Evolutionary conservation across 2,888 invertebrate genomes (phyloP).

Genomic region (Eucera pruinosa): DNA sequence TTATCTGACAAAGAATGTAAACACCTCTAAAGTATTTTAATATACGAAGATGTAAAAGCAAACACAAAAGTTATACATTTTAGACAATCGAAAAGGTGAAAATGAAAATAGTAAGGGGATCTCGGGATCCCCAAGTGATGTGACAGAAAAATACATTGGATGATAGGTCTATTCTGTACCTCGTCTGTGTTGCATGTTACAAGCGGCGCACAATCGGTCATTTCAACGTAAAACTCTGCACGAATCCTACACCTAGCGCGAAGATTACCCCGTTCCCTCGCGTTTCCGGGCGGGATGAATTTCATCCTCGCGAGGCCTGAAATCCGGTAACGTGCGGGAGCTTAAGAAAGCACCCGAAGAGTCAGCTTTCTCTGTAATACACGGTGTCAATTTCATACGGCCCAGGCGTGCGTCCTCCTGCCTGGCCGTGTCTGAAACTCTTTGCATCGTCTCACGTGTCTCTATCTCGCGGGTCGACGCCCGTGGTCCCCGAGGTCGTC

Average conservation of each 20-base stretch:
- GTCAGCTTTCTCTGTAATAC: conserved; percentile 68
- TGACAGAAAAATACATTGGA: no score
- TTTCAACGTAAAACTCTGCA: conserved; percentile 8
- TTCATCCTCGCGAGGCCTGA: conserved; percentile 60
- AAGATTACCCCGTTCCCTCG: conserved; percentile 41
- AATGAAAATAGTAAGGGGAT: no score
- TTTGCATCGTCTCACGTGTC: conserved; percentile 61
- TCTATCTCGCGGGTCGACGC: conserved; percentile 64
- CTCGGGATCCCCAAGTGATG: no score
- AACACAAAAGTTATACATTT: no score
- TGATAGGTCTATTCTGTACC: no score
- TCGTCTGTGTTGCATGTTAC: no score
- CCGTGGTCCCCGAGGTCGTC: conserved; percentile 56
- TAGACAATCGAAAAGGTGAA: no score
- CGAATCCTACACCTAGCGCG: conserved; percentile 19
- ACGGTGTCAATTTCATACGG: conserved; percentile 69
- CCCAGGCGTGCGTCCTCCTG: conserved; percentile 30
- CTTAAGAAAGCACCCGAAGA: conserved; percentile 62
- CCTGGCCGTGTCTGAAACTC: conserved; percentile 47
- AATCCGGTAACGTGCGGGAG: conserved; percentile 62
- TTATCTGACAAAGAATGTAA: no score
- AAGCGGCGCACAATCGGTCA: neutral
- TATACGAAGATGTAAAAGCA: no score
- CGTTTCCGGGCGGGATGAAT: conserved; percentile 60
- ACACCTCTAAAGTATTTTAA: no score